Base-by-base conservation (phyloP, 1,140 invertebrate genomes). In the Lepidurus arcticus region DNA sequence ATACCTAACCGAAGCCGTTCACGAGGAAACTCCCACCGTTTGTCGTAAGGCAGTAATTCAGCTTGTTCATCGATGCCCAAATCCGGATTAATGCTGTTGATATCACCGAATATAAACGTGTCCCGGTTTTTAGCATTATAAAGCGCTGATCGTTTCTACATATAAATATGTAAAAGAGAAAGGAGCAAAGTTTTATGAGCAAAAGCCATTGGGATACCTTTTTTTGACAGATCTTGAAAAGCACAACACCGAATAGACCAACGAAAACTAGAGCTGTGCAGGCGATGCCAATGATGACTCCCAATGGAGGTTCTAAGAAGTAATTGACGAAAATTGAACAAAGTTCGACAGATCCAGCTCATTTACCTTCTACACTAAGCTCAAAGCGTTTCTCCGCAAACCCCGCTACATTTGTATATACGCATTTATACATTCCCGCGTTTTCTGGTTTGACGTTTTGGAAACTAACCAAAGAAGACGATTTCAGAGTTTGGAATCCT, bases 31-130 rank as follows among this genome's bases (percentile, higher is more conserved):
- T n/a, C n/a, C n/a, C n/a, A n/a, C n/a, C n/a, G n/a, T n/a, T n/a
- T n/a, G n/a, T n/a, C n/a, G n/a, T n/a, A n/a, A n/a, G n/a, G n/a
- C n/a, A n/a, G n/a, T n/a, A n/a, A n/a, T n/a, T 87, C 0, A 92
- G 92, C 21, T 97, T 34, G 34, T 34, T 34, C 2, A 34, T 34
- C 34, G 34, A 34, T 34, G 34, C 34, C 34, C 34, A 34, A 84
- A 10, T 96, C 93, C 0, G 94, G 94, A 87, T 97, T 97, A 9
- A 97, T 88, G 73, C 91, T 92, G 76, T 91, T 92, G 7, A 92
- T 84, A 9, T 90, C 89, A 0, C 94, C 94, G 83, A 93, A 89
- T 80, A 92, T 91, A 82, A 95, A 95, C 80, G 94, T 80, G 44
- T 82, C 78, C 53, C 83, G 80, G 21, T 81, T 73, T 43, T 77